Evolutionary conservation across 2,888 invertebrate species (phyloP), one percentile per base, ranked within the genome.

Genomic region (Blastobasis adustella): DNA sequence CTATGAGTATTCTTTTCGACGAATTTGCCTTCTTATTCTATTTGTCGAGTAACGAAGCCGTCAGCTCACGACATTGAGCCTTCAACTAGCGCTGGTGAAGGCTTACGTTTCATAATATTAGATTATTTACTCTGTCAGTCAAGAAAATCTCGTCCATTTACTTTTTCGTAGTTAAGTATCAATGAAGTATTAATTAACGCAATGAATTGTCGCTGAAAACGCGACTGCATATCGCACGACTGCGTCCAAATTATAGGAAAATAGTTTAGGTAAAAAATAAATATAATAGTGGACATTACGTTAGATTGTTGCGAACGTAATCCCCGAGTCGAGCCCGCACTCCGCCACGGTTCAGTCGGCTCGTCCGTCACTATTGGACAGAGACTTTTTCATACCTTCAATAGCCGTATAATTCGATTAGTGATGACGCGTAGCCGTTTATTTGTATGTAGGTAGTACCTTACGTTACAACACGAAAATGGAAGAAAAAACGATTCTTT

Each of bases 361-460:
- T 65, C 66, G 65, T 58, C 61, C 66, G 71, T 73, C 75, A 76
- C 77, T 76, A 72, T 64, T 58, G 61, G 60, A 58, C 64, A 65
- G 56, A 56, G 61, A 65, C 68, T 76, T 78, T 79, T 67, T 62
- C 70, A 65, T 58, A 65, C 56, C 65, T 65, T 65, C 76, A 78
- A 77, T 77, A 77, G 77, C 79, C 82, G 84, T 82, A 71, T 81
- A 85, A 86, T 82, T 82, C 71, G 76, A 85, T 85, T 82, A 23
- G 23, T 23, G 23, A 82, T 79, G 68, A 69, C 71, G 73, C 76
- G 71, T 74, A 74, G 69, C 67, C 65, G 23, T 23, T 23, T 23
- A 23, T 23, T 23, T 23, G 23, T 23, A 23, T 23, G 23, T 23
- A 23, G 23, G 23, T 1, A 2, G 23, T 23, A 23, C 23, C 23